phyloP scores from a whole-genome alignment of 64 coral and sea anemone species.

The Orbicella faveolata region DNA sequence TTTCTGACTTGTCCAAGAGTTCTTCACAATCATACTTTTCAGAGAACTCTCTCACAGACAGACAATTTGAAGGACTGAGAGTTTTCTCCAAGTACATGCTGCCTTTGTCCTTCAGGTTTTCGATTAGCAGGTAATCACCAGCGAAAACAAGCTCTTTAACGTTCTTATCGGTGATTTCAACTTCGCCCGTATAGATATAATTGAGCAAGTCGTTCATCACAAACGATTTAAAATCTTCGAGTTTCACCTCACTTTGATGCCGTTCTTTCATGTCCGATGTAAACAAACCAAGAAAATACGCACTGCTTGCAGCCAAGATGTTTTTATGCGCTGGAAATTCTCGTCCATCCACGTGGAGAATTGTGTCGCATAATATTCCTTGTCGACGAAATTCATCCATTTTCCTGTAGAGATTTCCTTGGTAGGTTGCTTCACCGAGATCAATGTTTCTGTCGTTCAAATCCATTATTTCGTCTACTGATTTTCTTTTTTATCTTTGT shows the following conservation, averaged over 20 bases:
- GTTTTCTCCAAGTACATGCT: slow-evolving; percentile 60
- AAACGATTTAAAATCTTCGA: slow-evolving; percentile 67
- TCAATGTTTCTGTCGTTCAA: background rate
- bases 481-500: background rate
- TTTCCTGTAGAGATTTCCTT: slow-evolving; percentile 47
- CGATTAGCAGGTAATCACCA: slow-evolving; percentile 90
- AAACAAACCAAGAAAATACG: slow-evolving; percentile 92
- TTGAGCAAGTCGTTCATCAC: slow-evolving; percentile 88
- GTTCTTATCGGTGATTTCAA: slow-evolving; percentile 74
- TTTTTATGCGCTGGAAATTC: slow-evolving; percentile 79
- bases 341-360: slow-evolving; percentile 70
- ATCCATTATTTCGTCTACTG: background rate
- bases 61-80: slow-evolving; percentile 80
- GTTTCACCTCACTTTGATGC: slow-evolving; percentile 54
- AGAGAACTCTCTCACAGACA: slow-evolving; percentile 82
- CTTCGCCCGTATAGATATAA: slow-evolving; percentile 93
- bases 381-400: slow-evolving; percentile 80
- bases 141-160: slow-evolving; percentile 86
- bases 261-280: slow-evolving; percentile 88
- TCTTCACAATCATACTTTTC: slow-evolving; percentile 88
- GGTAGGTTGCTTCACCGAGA: slow-evolving; percentile 32
- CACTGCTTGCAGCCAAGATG: slow-evolving; percentile 76
- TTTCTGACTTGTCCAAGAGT: slow-evolving; percentile 58
- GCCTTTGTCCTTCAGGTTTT: slow-evolving; percentile 81
- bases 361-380: slow-evolving; percentile 69